phyloP scores from a whole-genome alignment of 2,888 invertebrate genomes.

The Brachylomia viminalis region DNA sequence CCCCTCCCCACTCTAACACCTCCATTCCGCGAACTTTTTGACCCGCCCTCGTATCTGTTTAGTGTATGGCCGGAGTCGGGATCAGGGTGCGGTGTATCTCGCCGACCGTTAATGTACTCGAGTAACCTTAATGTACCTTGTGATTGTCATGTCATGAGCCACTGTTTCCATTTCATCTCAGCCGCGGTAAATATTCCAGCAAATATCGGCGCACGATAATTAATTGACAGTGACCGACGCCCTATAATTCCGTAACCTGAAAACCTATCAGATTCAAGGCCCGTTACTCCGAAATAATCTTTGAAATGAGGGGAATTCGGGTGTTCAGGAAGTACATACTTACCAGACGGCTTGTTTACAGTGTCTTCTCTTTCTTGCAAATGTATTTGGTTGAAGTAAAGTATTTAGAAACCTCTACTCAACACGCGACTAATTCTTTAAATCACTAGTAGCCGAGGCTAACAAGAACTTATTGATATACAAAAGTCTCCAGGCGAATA shows the following conservation, averaged over 20 bases:
- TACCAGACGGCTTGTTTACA: neutral
- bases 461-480: neutral
- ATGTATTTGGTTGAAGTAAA: neutral
- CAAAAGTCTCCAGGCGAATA: constrained; percentile 5
- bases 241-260: constrained; percentile 1
- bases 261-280: neutral
- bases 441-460: neutral
- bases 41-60: no score
- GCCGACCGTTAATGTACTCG: constrained; percentile 32
- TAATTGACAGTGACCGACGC: neutral
- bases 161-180: constrained; percentile 16
- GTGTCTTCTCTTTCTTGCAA: neutral
- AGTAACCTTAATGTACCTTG: constrained; percentile 59
- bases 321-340: neutral
- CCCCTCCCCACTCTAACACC: no score
- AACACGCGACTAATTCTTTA: neutral
- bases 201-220: neutral
- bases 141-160: constrained; percentile 38
- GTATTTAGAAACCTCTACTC: neutral
- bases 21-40: no score
- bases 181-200: constrained; percentile 28
- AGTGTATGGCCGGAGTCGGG: neutral
- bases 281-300: neutral
- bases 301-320: neutral
- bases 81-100: constrained; percentile 6